phyloP scores from a whole-genome alignment of 2,797 vertebrate species.

The Buphagus erythrorhynchus region DNA sequence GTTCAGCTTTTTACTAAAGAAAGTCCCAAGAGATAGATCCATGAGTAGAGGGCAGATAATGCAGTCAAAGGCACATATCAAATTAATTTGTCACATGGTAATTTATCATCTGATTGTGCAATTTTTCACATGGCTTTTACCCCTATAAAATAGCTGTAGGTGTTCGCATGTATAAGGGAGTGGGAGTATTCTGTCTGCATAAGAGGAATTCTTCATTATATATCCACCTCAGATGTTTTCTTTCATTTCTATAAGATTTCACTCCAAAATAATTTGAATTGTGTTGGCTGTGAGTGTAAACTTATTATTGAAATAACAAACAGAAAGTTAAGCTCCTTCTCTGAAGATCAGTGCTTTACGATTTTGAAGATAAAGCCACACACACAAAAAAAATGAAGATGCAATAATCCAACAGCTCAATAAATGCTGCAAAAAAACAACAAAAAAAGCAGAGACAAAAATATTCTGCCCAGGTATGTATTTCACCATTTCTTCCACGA shows the following conservation, averaged over 20 bases:
- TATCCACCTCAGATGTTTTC: neutral
- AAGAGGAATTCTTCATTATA: neutral
- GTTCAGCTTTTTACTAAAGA: neutral
- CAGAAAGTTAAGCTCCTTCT: constrained; percentile 46
- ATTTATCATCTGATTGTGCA: neutral
- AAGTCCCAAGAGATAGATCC: neutral
- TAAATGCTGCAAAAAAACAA: constrained; percentile 37
- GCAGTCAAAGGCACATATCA: neutral
- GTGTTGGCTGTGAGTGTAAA: constrained; percentile 73
- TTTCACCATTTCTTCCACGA: constrained; percentile 55
- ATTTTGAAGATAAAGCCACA: constrained; percentile 29
- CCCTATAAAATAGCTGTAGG: neutral
- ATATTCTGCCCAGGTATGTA: neutral
- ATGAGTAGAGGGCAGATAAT: neutral
- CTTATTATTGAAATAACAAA: constrained; percentile 78
- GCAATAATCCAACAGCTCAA: constrained; percentile 42
- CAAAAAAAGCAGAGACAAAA: neutral
- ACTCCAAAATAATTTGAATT: constrained; percentile 65
- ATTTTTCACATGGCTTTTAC: neutral
- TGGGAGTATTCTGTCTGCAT: neutral
- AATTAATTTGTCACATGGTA: neutral
- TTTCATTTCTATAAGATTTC: constrained; percentile 29
- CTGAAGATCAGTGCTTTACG: constrained; percentile 33
- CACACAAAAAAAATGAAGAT: constrained; percentile 49
- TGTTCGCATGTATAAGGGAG: neutral